Conservation (phyloP, 2,888 invertebrate species). For the Aplocera efformata region DNA sequence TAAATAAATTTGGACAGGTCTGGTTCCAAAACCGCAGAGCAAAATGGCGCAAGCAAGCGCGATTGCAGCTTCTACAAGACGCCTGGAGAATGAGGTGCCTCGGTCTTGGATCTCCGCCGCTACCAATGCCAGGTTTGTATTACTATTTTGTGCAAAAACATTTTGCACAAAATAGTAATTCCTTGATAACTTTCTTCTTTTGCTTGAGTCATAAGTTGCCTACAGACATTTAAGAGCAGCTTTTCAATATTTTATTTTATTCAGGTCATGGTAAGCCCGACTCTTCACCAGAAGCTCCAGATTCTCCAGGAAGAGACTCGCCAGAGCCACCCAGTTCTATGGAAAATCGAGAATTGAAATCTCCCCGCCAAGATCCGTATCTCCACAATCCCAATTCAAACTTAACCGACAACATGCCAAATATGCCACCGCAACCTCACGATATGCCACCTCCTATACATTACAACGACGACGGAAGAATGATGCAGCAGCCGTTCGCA, state of each 20-base stretch:
- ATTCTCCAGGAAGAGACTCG: constrained; percentile 54
- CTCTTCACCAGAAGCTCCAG: constrained; percentile 44
- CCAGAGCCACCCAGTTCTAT: constrained; percentile 53
- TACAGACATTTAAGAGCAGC: too few relatives aligned
- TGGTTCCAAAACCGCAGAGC: constrained; percentile 96
- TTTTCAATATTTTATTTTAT: too few relatives aligned
- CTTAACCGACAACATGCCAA: constrained; percentile 45
- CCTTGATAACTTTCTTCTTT: too few relatives aligned
- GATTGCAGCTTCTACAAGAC: constrained; percentile 91
- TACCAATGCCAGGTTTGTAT: constrained; percentile 77
- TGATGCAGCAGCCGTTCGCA: constrained; percentile 57
- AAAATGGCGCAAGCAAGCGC: constrained; percentile 94
- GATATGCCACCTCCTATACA: constrained; percentile 54
- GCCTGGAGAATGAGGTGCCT: constrained; percentile 95
- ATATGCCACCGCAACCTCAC: constrained; percentile 41
- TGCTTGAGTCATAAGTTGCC: too few relatives aligned
- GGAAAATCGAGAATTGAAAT: constrained; percentile 59
- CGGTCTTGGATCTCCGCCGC: constrained; percentile 83
- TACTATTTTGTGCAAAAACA: too few relatives aligned
- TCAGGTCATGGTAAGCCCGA: constrained; percentile 69
- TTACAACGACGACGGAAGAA: constrained; percentile 60
- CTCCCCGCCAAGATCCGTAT: constrained; percentile 61
- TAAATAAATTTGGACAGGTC: constrained; percentile 78
- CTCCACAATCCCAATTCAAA: constrained; percentile 50
- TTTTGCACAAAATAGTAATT: too few relatives aligned